Percentiles rank a stretch among this genome's conserved stretches.
Evolutionary conservation across 2,888 invertebrate species (phyloP).

Genomic region (Allacma fusca): DNA sequence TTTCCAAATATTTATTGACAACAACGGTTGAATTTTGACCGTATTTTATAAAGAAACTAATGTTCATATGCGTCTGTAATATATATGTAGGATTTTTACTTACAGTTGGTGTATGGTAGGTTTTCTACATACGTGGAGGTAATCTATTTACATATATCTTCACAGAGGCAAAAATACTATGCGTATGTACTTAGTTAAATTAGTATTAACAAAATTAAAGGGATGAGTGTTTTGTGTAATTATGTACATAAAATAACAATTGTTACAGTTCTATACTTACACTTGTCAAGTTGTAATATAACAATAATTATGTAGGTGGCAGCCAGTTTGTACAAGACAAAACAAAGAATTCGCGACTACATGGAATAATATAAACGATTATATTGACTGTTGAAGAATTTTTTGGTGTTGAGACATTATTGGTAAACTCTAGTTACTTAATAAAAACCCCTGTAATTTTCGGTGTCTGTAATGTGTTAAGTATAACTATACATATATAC

Average conservation of each 20-base stretch:
- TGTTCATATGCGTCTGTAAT: no score
- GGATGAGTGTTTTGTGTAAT: background rate
- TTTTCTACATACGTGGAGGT: no score
- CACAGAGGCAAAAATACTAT: no score
- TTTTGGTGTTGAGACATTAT: background rate
- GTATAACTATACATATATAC: background rate
- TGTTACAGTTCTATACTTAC: no score
- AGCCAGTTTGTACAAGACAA: background rate
- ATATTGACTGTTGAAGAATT: slow-evolving; percentile 11
- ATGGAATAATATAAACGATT: background rate
- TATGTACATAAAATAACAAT: background rate
- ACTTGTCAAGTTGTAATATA: no score
- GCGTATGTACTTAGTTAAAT: background rate
- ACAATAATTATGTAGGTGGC: background rate
- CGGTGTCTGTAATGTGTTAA: background rate
- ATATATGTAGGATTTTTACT: no score
- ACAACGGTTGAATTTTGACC: background rate
- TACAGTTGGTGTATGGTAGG: no score
- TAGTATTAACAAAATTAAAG: background rate
- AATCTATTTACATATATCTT: no score
- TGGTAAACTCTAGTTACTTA: background rate
- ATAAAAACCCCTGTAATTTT: background rate
- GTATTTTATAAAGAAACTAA: no score
- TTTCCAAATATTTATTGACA: background rate
- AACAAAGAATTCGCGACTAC: background rate